These are phyloP conservation scores for Polydesmus complanatus DNA, from an alignment of 2,888 invertebrate species.

Conservation along the genomic window DNA sequence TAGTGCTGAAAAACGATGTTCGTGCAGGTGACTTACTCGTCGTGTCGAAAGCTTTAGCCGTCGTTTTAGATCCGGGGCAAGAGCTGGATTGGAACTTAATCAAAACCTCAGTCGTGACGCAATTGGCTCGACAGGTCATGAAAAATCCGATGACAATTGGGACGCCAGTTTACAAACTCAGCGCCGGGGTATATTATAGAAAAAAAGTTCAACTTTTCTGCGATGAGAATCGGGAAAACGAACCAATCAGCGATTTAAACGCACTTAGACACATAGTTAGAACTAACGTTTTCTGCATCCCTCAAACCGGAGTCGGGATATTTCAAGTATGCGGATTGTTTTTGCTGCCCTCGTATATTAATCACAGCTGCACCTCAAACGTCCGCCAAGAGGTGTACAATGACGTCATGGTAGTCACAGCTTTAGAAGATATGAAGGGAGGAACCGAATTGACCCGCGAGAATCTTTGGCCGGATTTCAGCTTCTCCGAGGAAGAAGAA, in stretches of 20 bases:
- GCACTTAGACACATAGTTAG: neutral
- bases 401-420: conserved; percentile 1
- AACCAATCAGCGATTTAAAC: conserved; percentile 2
- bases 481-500: no score
- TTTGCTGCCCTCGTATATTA: neutral
- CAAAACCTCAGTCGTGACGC: neutral
- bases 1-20: neutral
- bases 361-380: conserved; percentile 3
- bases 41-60: neutral
- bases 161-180: neutral
- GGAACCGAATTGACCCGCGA: neutral
- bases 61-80: neutral
- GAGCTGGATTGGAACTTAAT: neutral
- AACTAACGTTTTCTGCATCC: neutral
- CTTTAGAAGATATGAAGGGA: neutral
- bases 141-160: conserved; percentile 9
- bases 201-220: neutral
- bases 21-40: neutral
- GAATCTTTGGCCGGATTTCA: no score
- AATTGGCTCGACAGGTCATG: neutral
- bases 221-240: neutral
- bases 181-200: neutral
- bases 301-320: neutral
- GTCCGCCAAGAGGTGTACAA: neutral
- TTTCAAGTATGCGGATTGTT: neutral